Conservation (phyloP, 2,797 vertebrate genomes). For the Acipenser oxyrinchus region DNA sequence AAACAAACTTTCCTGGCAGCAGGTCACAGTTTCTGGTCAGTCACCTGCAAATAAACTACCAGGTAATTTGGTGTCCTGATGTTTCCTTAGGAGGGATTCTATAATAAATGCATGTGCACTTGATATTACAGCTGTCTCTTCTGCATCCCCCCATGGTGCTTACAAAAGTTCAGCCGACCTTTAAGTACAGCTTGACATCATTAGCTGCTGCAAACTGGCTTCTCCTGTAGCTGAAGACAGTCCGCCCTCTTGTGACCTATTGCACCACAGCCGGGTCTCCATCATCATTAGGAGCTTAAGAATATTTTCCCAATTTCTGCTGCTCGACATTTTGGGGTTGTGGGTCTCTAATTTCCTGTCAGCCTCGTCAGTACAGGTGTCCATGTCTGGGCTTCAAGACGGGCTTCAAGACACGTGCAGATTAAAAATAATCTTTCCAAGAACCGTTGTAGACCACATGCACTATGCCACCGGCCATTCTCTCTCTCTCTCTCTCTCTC, state of each 20-base stretch:
- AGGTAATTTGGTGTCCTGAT: slow-evolving; percentile 12
- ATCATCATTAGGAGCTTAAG: slow-evolving; percentile 48
- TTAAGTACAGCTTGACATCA: slow-evolving; percentile 40
- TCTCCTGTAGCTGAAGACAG: slow-evolving; percentile 26
- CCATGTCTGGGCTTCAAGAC: slow-evolving; percentile 38
- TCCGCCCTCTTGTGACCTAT: slow-evolving; percentile 31
- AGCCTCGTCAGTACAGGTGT: slow-evolving; percentile 54
- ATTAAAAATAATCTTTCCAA: slow-evolving; percentile 72
- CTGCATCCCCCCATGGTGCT: slow-evolving; percentile 15
- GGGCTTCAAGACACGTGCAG: slow-evolving; percentile 61
- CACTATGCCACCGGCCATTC: slow-evolving; percentile 43
- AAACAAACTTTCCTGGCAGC: neutral
- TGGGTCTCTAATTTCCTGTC: slow-evolving; percentile 63
- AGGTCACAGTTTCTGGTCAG: neutral
- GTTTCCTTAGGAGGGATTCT: slow-evolving; percentile 13
- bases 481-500: neutral
- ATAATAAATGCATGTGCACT: slow-evolving; percentile 21
- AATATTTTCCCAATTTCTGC: slow-evolving; percentile 41
- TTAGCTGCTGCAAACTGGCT: slow-evolving; percentile 25
- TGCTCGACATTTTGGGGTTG: slow-evolving; percentile 41
- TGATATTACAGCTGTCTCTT: slow-evolving; percentile 19
- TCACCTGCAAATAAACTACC: slow-evolving; percentile 5
- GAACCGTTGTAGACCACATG: slow-evolving; percentile 48
- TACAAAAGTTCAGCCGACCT: slow-evolving; percentile 29
- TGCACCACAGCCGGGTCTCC: slow-evolving; percentile 32